Base-by-base conservation (phyloP, 2,113 vertebrate species). In the Solea solea region DNA sequence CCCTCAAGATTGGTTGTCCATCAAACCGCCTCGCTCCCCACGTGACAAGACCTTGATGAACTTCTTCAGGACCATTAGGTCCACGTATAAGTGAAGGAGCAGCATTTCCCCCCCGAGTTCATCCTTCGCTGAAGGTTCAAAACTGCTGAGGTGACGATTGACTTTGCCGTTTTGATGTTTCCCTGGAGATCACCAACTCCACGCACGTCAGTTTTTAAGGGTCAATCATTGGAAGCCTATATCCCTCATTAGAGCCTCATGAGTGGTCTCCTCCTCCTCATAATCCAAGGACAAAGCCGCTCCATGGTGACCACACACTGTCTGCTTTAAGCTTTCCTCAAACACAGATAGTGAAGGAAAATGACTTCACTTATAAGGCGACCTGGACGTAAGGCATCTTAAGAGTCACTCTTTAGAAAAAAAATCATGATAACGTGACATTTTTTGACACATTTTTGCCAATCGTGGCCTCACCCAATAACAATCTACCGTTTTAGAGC, bases 171-270 rank as follows among this genome's bases (percentile, higher is more conserved):
- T 15, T 68, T 76, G 27, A 72, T 82, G 25, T 68, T 70, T 66
- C 81, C 71, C 81, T n/a, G 10, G 73, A 88, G 77, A 81, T 76
- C 59, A 62, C 16, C 56, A 10, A 70, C 52, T 83, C 68, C 59
- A 61, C 21, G 53, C 15, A 42, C 51, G 80, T 75, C 72, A 42
- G 34, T 80, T 86, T 83, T 74, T 64, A 89, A 69, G 40, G 56
- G 42, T 64, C 55, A 61, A 55, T 76, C 64, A 76, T 14, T 72
- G 39, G 63, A 77, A 64, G 61, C 65, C 64, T 62, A 76, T 57
- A 64, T 48, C 44, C 34, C 69, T 69, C 49, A 57, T 78, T 54
- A 60, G 41, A 65, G n/a, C 42, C 5, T 39, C 50, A 13, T 28
- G 50, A 28, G 12, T 13, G 5, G 25, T 15, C 21, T 49, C 57